A percentile compares a stretch with the other conserved stretches of the same genome.
Conservation (phyloP, 2,888 invertebrate genomes). For the Nomada flava region DNA sequence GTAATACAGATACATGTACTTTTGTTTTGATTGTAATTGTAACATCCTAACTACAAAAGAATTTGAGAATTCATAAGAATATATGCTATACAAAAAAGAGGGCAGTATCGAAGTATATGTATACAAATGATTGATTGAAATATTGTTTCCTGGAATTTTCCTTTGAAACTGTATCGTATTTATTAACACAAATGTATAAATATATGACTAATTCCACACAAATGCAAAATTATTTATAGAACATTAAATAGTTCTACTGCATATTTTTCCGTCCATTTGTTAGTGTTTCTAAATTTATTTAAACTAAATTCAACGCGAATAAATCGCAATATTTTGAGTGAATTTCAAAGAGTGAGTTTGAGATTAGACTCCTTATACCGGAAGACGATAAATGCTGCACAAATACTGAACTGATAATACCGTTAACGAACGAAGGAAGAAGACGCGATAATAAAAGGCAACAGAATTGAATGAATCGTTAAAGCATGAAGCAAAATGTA, state of each 20-base stretch:
- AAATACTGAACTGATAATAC: slow-evolving; percentile 16
- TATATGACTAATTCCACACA: no score
- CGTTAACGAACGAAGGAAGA: neutral
- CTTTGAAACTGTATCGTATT: no score
- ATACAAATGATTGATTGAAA: no score
- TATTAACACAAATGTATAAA: no score
- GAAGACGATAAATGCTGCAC: slow-evolving; percentile 36
- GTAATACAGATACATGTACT: slow-evolving; percentile 27
- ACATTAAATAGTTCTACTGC: no score
- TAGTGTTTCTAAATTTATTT: slow-evolving; percentile 1
- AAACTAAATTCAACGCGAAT: neutral
- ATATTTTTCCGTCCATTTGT: no score
- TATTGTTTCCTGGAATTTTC: no score
- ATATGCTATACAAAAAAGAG: slow-evolving; percentile 11
- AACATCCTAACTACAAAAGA: slow-evolving; percentile 12
- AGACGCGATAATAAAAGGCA: neutral
- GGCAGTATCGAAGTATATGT: no score
- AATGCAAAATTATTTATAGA: no score
- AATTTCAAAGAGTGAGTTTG: slow-evolving; percentile 1
- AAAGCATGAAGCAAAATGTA: neutral
- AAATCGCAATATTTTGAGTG: slow-evolving; percentile 7
- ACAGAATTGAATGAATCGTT: neutral
- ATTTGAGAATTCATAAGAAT: no score
- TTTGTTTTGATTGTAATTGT: slow-evolving; percentile 37
- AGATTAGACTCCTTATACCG: slow-evolving; percentile 27